Percentiles rank a stretch among this genome's conserved stretches.
Evolutionary conservation across 2,888 invertebrate species (phyloP).

Genomic region (Mythimna ferrago): DNA sequence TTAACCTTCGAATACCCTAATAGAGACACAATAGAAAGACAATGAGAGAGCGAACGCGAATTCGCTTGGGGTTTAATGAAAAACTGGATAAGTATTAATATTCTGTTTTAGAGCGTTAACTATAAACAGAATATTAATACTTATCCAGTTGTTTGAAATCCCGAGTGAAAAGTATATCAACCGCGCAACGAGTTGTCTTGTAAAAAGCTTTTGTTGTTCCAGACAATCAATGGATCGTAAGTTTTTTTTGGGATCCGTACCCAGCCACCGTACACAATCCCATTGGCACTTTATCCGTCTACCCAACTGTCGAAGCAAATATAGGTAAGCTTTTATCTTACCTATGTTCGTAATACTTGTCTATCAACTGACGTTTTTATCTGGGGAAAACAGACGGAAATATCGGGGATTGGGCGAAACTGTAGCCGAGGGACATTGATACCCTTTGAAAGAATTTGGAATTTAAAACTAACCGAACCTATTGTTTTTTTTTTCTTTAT

Average conservation of each 20-base stretch:
- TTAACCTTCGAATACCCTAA: too few species aligned
- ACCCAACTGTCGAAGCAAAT: conserved; percentile 56
- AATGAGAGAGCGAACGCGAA: too few species aligned
- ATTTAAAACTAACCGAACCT: background rate
- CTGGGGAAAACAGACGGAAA: conserved; percentile 35
- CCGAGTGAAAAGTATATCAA: conserved; percentile 33
- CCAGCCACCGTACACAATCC: conserved; percentile 57
- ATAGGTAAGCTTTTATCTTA: conserved; percentile 55
- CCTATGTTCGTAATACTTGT: conserved; percentile 48
- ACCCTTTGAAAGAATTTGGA: conserved; percentile 3
- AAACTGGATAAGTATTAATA: too few species aligned
- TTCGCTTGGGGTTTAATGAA: too few species aligned
- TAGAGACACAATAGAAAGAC: too few species aligned
- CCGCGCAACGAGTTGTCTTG: conserved; percentile 35
- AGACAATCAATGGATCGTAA: conserved; percentile 45
- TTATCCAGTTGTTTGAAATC: background rate
- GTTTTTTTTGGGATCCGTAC: conserved; percentile 49
- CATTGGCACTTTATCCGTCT: conserved; percentile 64
- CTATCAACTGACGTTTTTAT: conserved; percentile 49
- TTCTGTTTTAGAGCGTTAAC: too few species aligned
- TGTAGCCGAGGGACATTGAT: conserved; percentile 17
- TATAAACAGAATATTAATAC: background rate
- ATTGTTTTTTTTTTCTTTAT: conserved; percentile 1
- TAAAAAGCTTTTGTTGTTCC: conserved; percentile 50
- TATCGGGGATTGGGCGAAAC: conserved; percentile 6